Conservation (phyloP, 2,113 vertebrate species). For the Calypte anna region DNA sequence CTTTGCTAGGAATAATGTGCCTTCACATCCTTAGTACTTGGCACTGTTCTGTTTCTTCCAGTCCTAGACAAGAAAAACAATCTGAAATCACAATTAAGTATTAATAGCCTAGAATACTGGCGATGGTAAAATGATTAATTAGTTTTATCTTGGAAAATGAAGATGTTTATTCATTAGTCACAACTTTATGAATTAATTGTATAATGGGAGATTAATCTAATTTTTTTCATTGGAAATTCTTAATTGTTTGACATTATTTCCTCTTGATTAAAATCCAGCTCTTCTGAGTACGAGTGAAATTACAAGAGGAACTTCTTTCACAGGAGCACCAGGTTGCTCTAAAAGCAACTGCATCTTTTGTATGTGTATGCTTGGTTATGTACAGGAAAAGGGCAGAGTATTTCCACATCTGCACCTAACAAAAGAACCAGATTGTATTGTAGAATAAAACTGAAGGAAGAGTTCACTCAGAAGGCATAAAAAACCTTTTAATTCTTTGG, state of each 20-base stretch:
- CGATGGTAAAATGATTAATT: slow-evolving; percentile 20
- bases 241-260: not conserved
- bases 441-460: not conserved
- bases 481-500: not conserved
- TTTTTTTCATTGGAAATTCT: not conserved
- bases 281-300: not conserved
- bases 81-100: slow-evolving; percentile 41
- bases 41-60: not conserved
- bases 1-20: not conserved
- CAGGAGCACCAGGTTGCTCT: not conserved
- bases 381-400: not conserved
- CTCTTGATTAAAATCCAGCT: not conserved
- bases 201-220: not conserved
- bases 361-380: not conserved
- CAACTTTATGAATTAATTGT: slow-evolving; percentile 21
- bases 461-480: not conserved
- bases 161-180: slow-evolving; percentile 44
- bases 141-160: slow-evolving; percentile 24
- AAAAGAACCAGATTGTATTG: not conserved
- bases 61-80: not conserved
- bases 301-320: not conserved
- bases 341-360: not conserved
- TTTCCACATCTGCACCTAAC: not conserved
- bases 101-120: not conserved
- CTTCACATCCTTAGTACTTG: not conserved